Evolutionary conservation across 2,888 invertebrate species (phyloP), one percentile per base, ranked within the genome.

Genomic region (Hirudinaria manillensis): DNA sequence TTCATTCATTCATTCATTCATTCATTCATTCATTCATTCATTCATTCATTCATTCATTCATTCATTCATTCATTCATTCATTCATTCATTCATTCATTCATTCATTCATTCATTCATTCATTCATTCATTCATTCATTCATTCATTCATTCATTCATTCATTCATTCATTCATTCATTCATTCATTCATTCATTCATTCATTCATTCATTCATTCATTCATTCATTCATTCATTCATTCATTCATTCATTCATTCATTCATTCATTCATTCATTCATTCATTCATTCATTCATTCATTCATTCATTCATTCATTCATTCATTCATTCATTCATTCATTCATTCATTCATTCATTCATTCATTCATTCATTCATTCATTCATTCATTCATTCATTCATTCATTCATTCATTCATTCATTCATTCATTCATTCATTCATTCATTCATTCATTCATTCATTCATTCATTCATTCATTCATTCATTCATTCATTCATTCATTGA

Each of bases 1-100:
- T n/a, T n/a, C n/a, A n/a, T n/a, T n/a, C n/a, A n/a, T n/a, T n/a
- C n/a, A n/a, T n/a, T n/a, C n/a, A n/a, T n/a, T n/a, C n/a, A n/a
- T n/a, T n/a, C n/a, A n/a, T n/a, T n/a, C n/a, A n/a, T n/a, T n/a
- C n/a, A n/a, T n/a, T n/a, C n/a, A n/a, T n/a, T n/a, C n/a, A n/a
- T n/a, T n/a, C 53, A 21, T 53, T 53, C 53, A 21, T 53, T 53
- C 53, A 53, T 53, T 53, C 53, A 53, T 53, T 53, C 53, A 53
- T 53, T 53, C 53, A 21, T 53, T 53, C 21, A 21, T 53, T 53
- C 13, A 16, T 21, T 53, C 21, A 16, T 53, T 53, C 53, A 21
- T 53, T 53, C 53, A 21, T 53, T 53, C 53, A 21, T 53, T 53
- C 53, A 21, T 53, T 53, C 53, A 21, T 53, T 53, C 53, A 53